A percentile compares a stretch with the other conserved stretches of the same genome.
Conservation (phyloP, 2,888 invertebrate genomes). For the Lucinisca nassula region DNA sequence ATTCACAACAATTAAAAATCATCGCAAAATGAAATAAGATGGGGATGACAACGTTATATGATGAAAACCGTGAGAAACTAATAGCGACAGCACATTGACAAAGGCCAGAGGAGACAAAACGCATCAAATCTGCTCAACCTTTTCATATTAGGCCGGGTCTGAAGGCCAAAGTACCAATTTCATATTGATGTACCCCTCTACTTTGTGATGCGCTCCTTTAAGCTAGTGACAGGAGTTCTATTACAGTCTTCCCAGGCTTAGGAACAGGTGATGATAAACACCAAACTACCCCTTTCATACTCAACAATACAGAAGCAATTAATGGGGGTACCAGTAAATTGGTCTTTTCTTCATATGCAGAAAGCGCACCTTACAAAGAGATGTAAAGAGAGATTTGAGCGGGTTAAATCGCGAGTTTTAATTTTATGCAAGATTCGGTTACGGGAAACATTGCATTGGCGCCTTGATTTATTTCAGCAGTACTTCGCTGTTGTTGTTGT, state of each 20-base stretch:
- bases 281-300: constrained; percentile 39
- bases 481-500: no score
- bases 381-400: neutral
- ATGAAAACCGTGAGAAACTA: constrained; percentile 8
- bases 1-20: constrained; percentile 6
- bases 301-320: constrained; percentile 62
- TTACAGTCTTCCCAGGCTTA: constrained; percentile 47
- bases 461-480: no score
- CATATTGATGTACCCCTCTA: constrained; percentile 36
- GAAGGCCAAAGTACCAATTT: constrained; percentile 55
- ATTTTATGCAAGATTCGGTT: neutral
- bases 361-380: constrained; percentile 21
- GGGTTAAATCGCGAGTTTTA: neutral
- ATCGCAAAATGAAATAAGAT: neutral
- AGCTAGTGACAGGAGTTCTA: constrained; percentile 44
- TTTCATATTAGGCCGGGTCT: constrained; percentile 11
- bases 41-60: constrained; percentile 3
- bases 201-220: constrained; percentile 32
- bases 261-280: constrained; percentile 62
- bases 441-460: neutral
- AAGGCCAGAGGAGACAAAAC: neutral
- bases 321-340: constrained; percentile 67
- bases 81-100: neutral
- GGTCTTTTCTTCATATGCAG: constrained; percentile 59
- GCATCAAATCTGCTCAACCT: constrained; percentile 1